phyloP scores from a whole-genome alignment of 2,888 invertebrate genomes.

The Agonopterix arenella region DNA sequence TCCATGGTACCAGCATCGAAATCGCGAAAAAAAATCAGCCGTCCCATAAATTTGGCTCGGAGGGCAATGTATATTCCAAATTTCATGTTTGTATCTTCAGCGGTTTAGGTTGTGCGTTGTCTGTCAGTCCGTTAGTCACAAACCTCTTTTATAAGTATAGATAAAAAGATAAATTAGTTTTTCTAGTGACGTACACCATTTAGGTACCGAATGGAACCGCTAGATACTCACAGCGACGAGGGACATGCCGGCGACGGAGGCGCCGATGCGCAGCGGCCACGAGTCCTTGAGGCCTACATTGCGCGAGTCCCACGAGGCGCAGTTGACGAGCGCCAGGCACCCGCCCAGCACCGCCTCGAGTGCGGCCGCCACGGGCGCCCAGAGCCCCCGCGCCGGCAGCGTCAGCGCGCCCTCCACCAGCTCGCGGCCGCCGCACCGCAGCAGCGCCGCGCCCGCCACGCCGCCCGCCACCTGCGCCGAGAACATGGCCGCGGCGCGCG shows the following conservation, averaged over 20 bases:
- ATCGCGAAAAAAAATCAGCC: no score
- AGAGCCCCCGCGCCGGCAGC: conserved; percentile 49
- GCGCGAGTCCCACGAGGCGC: conserved; percentile 84
- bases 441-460: conserved; percentile 80
- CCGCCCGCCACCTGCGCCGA: conserved; percentile 63
- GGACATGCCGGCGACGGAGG: conserved; percentile 78
- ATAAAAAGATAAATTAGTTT: no score
- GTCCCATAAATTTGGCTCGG: no score
- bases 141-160: no score
- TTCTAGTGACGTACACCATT: no score
- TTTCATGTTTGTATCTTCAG: no score
- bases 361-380: conserved; percentile 62
- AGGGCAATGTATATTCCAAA: no score
- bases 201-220: neutral
- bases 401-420: conserved; percentile 29
- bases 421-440: conserved; percentile 23
- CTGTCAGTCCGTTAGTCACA: no score
- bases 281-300: conserved; percentile 79
- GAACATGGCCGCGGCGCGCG: conserved; percentile 80
- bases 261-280: conserved; percentile 80
- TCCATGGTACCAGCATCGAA: no score
- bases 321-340: conserved; percentile 80
- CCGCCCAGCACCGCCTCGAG: conserved; percentile 80
- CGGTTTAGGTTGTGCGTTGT: no score
- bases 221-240: conserved; percentile 75